These are phyloP conservation scores for Drosophila leonis DNA, from an alignment of 2,888 invertebrate genomes.

Conservation along the genomic window DNA sequence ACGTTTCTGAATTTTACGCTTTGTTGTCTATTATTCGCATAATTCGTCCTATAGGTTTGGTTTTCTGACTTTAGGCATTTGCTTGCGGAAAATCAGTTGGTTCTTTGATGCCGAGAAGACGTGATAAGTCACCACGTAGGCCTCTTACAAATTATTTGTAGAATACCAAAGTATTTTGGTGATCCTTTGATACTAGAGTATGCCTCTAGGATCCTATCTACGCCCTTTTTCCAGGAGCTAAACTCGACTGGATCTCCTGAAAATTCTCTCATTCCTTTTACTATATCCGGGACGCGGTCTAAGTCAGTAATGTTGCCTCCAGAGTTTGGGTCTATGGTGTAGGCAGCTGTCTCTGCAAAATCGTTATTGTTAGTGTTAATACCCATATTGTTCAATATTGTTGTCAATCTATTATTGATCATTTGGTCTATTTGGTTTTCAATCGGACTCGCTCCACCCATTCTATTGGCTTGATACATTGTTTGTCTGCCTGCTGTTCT, in stretches of 20 bases:
- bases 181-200: not conserved
- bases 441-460: too few relatives aligned
- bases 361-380: not conserved
- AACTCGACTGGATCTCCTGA: too few relatives aligned
- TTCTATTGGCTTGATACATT: too few relatives aligned
- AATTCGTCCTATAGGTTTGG: not conserved
- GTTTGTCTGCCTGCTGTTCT: too few relatives aligned
- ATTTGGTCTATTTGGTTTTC: not conserved
- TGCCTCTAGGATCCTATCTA: not conserved
- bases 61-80: not conserved
- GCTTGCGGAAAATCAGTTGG: not conserved
- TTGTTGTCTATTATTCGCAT: not conserved
- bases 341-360: not conserved
- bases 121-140: not conserved
- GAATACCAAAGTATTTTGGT: not conserved
- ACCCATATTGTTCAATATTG: not conserved
- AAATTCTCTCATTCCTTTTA: too few relatives aligned
- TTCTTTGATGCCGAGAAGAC: not conserved
- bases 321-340: not conserved
- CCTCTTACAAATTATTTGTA: constrained; percentile 1
- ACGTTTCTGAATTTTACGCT: not conserved
- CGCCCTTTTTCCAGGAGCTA: not conserved
- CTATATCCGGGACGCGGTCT: too few relatives aligned
- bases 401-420: not conserved
- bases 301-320: not conserved